Conservation (phyloP, 2,888 invertebrate genomes). For the Brachylomia viminalis region DNA sequence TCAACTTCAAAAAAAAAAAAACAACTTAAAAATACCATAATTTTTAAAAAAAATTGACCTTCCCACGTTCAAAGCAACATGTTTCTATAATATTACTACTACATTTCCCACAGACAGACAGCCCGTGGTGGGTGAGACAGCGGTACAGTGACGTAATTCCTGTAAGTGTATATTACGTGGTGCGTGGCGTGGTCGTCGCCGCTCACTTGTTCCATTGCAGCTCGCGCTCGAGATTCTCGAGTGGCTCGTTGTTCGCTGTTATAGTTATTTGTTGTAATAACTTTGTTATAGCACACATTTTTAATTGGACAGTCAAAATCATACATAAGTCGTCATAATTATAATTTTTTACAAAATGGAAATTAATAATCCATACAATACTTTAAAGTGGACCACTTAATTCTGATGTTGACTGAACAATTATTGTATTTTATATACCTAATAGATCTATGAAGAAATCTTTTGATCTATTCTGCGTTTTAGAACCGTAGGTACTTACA, state of each 20-base stretch:
- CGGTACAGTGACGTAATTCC: constrained; percentile 45
- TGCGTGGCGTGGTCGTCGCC: constrained; percentile 51
- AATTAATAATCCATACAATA: background rate
- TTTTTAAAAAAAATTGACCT: constrained; percentile 25
- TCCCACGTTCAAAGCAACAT: background rate
- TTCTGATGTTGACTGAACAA: constrained; percentile 26
- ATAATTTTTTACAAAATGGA: no score
- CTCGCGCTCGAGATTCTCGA: constrained; percentile 89
- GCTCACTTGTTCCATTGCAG: constrained; percentile 85
- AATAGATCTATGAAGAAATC: background rate
- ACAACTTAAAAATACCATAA: background rate
- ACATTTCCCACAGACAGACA: constrained; percentile 22
- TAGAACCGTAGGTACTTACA: constrained; percentile 25
- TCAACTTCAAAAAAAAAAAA: no score
- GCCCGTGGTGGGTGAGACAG: constrained; percentile 46
- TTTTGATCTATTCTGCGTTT: background rate
- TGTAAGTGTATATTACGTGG: constrained; percentile 67
- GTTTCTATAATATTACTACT: no score
- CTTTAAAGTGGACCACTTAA: background rate
- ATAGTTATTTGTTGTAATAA: constrained; percentile 38
- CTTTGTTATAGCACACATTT: constrained; percentile 18
- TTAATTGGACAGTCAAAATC: background rate
- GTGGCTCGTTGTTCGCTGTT: constrained; percentile 89
- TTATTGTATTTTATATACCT: constrained; percentile 2
- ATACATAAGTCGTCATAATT: background rate